Evolutionary conservation across 2,797 vertebrate genomes (phyloP), one percentile per base, ranked within the genome.

Genomic region (Danionella dracula): DNA sequence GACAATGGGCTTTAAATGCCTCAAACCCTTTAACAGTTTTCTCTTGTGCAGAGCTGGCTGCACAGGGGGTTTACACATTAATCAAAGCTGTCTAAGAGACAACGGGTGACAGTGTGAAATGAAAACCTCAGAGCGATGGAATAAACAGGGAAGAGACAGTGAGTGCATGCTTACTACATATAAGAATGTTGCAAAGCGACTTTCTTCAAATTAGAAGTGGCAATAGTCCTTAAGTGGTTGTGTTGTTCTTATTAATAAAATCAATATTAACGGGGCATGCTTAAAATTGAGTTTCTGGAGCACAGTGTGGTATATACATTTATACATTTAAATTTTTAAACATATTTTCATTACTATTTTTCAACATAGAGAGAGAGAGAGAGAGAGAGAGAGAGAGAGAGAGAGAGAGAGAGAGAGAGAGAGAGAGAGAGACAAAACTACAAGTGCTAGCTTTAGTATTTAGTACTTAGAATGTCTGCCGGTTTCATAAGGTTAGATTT

Each of bases 21-120:
- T 79, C 74, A 78, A 80, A 80, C 74, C 59, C 74, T 82, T 73
- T 85, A 80, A 72, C 79, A 75, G 80, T 84, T 83, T 83, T 82
- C 79, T 55, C 35, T 64, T 67, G 57, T 72, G 50, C 55, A 60
- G 70, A 66, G 70, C 55, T 62, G 73, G 69, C 62, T 50, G 66
- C 71, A 76, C 69, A 63, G 70, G 76, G 42, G 38, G 56, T 54
- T 68, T 49, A 57, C 48, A 59, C 48, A 62, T 48, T 65, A 67
- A 72, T 61, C 60, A 66, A 41, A 69, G 15, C 4, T 60, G 53
- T 68, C 65, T 62, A 58, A 72, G 62, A 56, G 49, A 55, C 56
- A 54, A 46, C 56, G 72, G 68, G 75, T 66, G 71, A 61, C 68
- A 60, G 64, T 49, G 66, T 71, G 67, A 63, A 74, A 76, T 70